Base-by-base conservation (phyloP, 2,797 vertebrate species). In the Phrynocephalus guinanensis region DNA sequence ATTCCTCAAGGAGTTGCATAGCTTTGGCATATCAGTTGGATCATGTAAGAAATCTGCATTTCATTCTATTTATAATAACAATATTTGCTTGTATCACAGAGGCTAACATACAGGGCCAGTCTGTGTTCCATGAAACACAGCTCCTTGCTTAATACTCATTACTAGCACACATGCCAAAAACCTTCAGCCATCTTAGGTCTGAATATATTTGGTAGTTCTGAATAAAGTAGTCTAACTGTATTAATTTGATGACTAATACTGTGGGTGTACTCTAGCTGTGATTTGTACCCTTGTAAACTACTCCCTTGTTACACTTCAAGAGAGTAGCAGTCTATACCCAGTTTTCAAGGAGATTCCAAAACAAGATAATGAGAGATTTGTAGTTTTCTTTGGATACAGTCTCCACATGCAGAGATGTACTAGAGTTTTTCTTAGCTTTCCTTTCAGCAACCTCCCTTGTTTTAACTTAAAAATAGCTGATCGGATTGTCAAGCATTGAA, bases 291-390 rank as follows among this genome's bases (percentile, higher is more conserved):
- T 77, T 11, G 10, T 77, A 26, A 13, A 24, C 44, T 77, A 28
- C 26, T 50, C 28, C 50, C 75, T 48, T 50, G 44, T 77, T 48
- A 15, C 24, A 26, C 8, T 30, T 15, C 52, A 76, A 5, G 20
- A 24, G 56, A 84, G 72, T 84, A 8, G 2, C 72, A 84, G 30
- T 5, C 26, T 75, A 6, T 66, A 26, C 16, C 56, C 38, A 18
- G 56, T 44, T 84, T 76, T 76, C 13, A 66, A 84, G 33, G 24
- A 76, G 30, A 16, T 76, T 63, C 63, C 33, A 84, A n/a, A 84
- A 63, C 5, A 18, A 33, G 63, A 85, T n/a, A 77, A 71, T 38
- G 13, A 38, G 68, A 1, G 22, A 79, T 86, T 86, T 80, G 50
- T 44, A 3, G 52, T 20, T 86, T 72, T n/a, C 28, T 71, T 28